These are phyloP conservation scores for Callocephalon fimbriatum DNA, from an alignment of 2,113 vertebrate species.

Conservation along the genomic window DNA sequence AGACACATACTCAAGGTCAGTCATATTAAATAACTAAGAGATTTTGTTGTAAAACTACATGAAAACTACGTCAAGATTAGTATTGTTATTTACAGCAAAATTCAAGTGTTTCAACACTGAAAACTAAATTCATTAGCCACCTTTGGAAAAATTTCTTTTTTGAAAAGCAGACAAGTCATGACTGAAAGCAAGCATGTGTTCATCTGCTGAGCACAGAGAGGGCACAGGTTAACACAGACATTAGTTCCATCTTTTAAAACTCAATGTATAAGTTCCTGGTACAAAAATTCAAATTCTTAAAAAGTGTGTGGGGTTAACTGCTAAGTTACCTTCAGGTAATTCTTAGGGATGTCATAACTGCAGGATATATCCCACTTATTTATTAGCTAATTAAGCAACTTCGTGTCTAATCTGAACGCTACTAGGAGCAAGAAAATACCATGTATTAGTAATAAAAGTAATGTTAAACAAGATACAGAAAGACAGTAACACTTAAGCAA, in stretches of 20 bases:
- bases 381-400: not conserved
- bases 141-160: fast-evolving
- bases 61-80: not conserved
- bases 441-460: not conserved
- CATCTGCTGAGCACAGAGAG: not conserved
- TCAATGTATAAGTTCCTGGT: not conserved
- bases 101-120: not conserved
- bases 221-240: not conserved
- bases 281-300: not conserved
- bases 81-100: not conserved
- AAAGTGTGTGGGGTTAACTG: not conserved
- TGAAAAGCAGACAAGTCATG: not conserved
- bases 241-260: not conserved
- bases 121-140: not conserved
- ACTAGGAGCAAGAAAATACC: not conserved
- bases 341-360: not conserved
- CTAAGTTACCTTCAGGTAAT: not conserved
- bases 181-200: not conserved
- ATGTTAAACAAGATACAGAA: not conserved
- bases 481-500: not conserved
- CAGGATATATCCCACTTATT: not conserved
- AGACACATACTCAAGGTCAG: not conserved
- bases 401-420: fast-evolving
- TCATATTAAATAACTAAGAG: not conserved
- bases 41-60: not conserved